Evolutionary conservation across 2,888 invertebrate species (phyloP), one percentile per base, ranked within the genome.

Genomic region (Drosophila birchii): DNA sequence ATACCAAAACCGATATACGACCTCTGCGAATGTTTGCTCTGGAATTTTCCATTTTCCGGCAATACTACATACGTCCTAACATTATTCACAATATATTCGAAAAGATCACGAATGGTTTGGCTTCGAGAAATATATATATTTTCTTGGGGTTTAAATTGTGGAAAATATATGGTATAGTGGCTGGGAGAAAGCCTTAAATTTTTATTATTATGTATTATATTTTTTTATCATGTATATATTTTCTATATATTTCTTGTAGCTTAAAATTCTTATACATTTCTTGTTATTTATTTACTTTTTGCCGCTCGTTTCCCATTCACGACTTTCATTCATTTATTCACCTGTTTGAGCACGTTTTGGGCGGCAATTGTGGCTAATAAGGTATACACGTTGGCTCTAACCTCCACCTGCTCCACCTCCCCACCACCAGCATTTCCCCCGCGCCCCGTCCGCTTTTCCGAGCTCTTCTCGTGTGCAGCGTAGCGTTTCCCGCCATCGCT

Each of bases 401-500:
- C 23, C 23, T 64, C 34, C 41, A 23, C 23, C 47, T 32, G 39
- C 18, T 49, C 54, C 14, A 8, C n/a, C n/a, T n/a, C 3, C 20
- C 16, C 20, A n/a, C 20, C 11, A 57, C 51, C 58, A 64, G 29
- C 55, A 29, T 49, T 36, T 34, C 3, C 18, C n/a, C n/a, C 23
- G 36, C 6, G 1, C 5, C 9, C 20, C 32, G n/a, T n/a, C 47
- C 7, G 54, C 45, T 38, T 23, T 16, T 36, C 29, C 26, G 23
- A 26, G 34, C 51, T 18, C 45, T 29, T n/a, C 47, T 38, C 67
- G 44, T 70, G 85, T 76, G 85, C 87, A 76, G 49, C 72, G 69
- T 80, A 70, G 87, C 87, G 84, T 86, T 63, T 63, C 87, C 60
- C 44, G 36, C 39, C 36, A n/a, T 49, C n/a, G n/a, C 49, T 36